phyloP scores from a whole-genome alignment of 1,140 invertebrate genomes.

The Subanguina moxae region DNA sequence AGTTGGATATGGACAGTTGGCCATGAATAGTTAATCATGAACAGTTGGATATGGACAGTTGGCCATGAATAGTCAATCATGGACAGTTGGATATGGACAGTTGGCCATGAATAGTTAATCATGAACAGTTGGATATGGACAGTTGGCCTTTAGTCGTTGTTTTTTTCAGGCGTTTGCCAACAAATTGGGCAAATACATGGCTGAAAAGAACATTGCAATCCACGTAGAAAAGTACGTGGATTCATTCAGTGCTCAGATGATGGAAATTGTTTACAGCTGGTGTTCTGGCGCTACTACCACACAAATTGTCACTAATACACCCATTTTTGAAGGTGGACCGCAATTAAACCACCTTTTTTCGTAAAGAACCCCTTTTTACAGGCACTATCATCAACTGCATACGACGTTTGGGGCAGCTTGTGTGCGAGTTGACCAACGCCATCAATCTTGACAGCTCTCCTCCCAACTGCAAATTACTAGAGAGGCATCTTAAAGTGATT shows the following conservation, averaged over 20 bases:
- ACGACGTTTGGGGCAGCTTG: conserved; percentile 86
- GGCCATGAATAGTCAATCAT: too few species aligned
- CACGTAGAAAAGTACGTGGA: conserved; percentile 86
- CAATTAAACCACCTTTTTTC: neutral
- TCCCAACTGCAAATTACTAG: neutral
- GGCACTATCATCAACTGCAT: conserved; percentile 94
- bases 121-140: too few species aligned
- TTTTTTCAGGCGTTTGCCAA: conserved; percentile 73
- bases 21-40: too few species aligned
- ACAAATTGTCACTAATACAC: conserved; percentile 90
- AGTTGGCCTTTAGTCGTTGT: too few species aligned
- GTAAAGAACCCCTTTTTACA: conserved; percentile 56
- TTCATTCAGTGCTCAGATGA: conserved; percentile 85
- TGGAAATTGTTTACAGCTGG: conserved; percentile 94
- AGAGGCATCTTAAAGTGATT: too few species aligned
- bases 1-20: too few species aligned
- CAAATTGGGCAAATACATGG: conserved; percentile 78
- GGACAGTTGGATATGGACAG: too few species aligned
- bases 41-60: too few species aligned
- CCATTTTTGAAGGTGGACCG: conserved; percentile 85
- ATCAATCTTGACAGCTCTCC: conserved; percentile 67
- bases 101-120: too few species aligned
- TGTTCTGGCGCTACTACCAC: conserved; percentile 85
- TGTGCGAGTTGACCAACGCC: conserved; percentile 88
- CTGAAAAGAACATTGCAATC: conserved; percentile 83